Percentiles rank a stretch among this genome's conserved stretches.
These are phyloP conservation scores for Thalassophryne amazonica DNA, from an alignment of 2,797 vertebrate genomes.

Conservation along the genomic window DNA sequence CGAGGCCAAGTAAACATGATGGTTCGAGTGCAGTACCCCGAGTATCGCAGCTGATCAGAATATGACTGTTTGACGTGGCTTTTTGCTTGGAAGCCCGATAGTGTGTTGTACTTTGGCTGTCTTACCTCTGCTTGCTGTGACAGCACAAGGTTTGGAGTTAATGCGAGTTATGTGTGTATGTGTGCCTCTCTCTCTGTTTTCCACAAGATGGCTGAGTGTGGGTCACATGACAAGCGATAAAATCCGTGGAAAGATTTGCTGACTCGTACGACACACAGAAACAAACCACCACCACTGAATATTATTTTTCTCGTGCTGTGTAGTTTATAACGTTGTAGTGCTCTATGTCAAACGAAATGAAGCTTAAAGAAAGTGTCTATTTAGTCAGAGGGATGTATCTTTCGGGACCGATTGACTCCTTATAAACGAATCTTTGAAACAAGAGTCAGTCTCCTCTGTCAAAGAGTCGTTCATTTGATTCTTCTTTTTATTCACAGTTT, in stretches of 20 bases:
- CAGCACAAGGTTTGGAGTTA: conserved; percentile 83
- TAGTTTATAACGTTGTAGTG: rapidly evolving
- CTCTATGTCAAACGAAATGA: not conserved
- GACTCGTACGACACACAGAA: conserved; percentile 32
- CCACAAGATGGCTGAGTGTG: conserved; percentile 83
- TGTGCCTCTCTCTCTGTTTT: conserved; percentile 74
- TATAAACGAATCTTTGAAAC: no score
- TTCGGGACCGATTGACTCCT: no score
- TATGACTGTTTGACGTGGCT: conserved; percentile 13
- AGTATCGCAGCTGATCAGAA: conserved; percentile 15
- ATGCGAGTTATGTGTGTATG: conserved; percentile 76
- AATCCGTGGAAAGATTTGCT: conserved; percentile 62
- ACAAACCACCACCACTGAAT: not conserved
- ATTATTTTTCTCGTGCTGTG: not conserved
- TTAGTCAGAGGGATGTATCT: no score
- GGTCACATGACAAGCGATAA: conserved; percentile 78
- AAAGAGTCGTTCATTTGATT: no score
- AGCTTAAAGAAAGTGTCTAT: not conserved
- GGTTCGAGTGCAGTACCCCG: conserved; percentile 40
- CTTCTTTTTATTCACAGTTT: no score
- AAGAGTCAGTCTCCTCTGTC: no score
- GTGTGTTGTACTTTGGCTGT: conserved; percentile 67
- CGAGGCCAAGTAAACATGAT: conserved; percentile 72
- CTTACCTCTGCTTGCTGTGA: conserved; percentile 84
- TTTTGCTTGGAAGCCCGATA: conserved; percentile 21